phyloP scores from a whole-genome alignment of 1,140 invertebrate species.

The Aphis craccivora region DNA sequence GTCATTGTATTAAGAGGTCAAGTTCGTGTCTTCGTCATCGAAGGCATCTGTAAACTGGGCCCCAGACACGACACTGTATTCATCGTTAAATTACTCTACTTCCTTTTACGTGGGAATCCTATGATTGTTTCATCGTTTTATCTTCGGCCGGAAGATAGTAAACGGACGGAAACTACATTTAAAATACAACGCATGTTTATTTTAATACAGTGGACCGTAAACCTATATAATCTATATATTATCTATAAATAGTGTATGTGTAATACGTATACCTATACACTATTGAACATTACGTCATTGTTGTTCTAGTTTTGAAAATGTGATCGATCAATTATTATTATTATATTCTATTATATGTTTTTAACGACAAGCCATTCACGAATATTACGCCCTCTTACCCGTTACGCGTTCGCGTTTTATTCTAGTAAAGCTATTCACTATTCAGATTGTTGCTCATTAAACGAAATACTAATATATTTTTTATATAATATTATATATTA shows the following conservation, averaged over 20 bases:
- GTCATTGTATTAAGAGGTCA: background rate
- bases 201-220: background rate
- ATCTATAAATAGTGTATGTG: no score
- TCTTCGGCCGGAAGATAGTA: constrained; percentile 22
- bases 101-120: background rate
- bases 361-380: constrained; percentile 14
- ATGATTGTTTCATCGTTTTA: constrained; percentile 9
- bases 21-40: constrained; percentile 10
- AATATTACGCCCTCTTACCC: constrained; percentile 46
- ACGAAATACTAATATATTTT: background rate
- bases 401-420: constrained; percentile 1
- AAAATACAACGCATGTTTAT: background rate
- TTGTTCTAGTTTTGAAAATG: constrained; percentile 34
- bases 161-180: background rate
- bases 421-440: background rate
- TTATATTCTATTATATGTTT: constrained; percentile 5
- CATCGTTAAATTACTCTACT: background rate
- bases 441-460: constrained; percentile 31
- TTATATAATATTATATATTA: background rate
- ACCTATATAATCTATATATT: background rate
- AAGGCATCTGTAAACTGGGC: constrained; percentile 21
- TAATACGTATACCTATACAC: background rate
- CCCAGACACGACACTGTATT: background rate
- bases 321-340: constrained; percentile 34
- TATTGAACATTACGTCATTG: constrained; percentile 21